These are phyloP conservation scores for Habrosyne pyritoides DNA, from an alignment of 2,888 invertebrate genomes.

Conservation along the genomic window DNA sequence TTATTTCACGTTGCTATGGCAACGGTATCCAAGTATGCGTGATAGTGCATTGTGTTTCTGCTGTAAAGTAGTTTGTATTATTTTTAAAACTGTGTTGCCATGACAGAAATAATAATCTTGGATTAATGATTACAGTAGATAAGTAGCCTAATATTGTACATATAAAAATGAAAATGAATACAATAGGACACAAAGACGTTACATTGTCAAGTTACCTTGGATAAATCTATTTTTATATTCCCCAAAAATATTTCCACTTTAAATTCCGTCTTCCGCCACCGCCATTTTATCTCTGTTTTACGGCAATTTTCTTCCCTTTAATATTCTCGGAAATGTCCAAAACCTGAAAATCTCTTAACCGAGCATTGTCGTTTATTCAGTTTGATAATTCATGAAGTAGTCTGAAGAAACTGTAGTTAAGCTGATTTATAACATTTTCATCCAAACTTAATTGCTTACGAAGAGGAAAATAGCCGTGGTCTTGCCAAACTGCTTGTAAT, in stretches of 20 bases:
- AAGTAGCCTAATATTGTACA: too few species aligned
- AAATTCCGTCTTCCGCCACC: too few species aligned
- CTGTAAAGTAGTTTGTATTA: not conserved
- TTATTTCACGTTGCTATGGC: conserved; percentile 34
- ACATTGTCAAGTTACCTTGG: too few species aligned
- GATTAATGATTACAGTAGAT: not conserved
- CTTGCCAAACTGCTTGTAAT: conserved; percentile 18
- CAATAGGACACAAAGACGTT: too few species aligned
- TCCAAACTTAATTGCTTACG: conserved; percentile 23
- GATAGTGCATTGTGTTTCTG: not conserved
- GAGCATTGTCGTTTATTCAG: conserved; percentile 12
- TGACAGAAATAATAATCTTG: too few species aligned
- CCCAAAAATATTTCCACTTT: too few species aligned
- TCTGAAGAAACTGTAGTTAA: conserved; percentile 31
- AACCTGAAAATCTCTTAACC: not conserved
- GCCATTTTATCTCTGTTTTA: not conserved
- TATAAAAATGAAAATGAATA: not conserved
- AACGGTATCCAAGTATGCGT: conserved; percentile 25
- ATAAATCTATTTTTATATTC: too few species aligned
- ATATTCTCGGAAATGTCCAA: not conserved
- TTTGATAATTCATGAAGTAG: conserved; percentile 30
- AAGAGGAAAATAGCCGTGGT: conserved; percentile 18
- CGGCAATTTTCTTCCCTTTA: not conserved
- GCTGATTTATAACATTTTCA: conserved; percentile 30
- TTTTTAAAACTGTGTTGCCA: not conserved